Conservation (phyloP, 2,888 invertebrate species). For the Morpho helenor region DNA sequence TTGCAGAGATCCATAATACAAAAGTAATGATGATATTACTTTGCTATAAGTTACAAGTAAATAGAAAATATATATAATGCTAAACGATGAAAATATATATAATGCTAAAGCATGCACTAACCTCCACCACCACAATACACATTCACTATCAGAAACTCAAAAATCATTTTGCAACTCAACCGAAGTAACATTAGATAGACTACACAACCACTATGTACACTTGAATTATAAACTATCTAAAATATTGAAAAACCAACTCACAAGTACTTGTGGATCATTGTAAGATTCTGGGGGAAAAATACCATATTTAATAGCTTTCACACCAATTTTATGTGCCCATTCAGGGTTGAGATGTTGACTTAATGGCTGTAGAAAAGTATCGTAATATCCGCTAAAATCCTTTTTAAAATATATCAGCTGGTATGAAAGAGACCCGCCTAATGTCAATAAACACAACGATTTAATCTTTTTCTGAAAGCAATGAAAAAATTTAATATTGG, state of each 20-base stretch:
- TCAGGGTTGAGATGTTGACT: slow-evolving; percentile 88
- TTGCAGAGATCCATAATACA: no score
- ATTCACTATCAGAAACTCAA: no score
- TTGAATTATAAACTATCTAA: neutral
- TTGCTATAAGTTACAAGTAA: no score
- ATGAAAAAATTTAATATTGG: neutral
- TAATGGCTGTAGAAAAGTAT: slow-evolving; percentile 84
- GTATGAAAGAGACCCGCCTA: slow-evolving; percentile 83
- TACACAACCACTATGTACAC: no score
- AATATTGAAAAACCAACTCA: slow-evolving; percentile 47
- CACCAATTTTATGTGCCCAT: slow-evolving; percentile 88
- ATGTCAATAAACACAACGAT: slow-evolving; percentile 81
- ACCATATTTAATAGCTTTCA: slow-evolving; percentile 87
- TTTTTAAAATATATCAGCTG: slow-evolving; percentile 84
- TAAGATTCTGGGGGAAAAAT: slow-evolving; percentile 81
- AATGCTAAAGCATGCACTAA: no score
- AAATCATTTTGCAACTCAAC: no score
- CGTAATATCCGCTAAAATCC: slow-evolving; percentile 89
- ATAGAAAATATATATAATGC: no score
- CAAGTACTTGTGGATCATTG: slow-evolving; percentile 82
- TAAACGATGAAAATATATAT: no score
- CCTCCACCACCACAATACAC: no score
- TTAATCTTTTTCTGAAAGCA: slow-evolving; percentile 82
- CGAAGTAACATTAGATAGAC: no score
- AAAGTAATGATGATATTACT: no score